phyloP scores from a whole-genome alignment of 2,113 vertebrate genomes.

The Amia ocellicauda region DNA sequence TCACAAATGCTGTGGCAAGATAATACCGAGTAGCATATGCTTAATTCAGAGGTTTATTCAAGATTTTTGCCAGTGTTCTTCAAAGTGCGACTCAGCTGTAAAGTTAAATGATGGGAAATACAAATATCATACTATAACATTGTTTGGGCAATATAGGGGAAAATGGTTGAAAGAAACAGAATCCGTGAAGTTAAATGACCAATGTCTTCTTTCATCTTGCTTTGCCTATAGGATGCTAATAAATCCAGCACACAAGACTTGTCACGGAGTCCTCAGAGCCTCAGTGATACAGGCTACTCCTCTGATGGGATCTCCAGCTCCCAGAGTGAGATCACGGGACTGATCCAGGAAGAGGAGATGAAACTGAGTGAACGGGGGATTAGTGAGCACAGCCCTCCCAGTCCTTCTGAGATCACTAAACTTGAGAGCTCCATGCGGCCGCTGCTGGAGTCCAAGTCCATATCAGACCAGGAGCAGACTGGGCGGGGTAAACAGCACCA shows the following conservation, averaged over 20 bases:
- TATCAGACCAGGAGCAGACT: conserved; percentile 44
- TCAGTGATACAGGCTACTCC: conserved; percentile 96
- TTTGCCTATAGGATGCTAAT: conserved; percentile 70
- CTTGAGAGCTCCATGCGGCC: conserved; percentile 85
- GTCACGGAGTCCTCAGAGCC: conserved; percentile 86
- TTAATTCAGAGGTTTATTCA: too few species aligned
- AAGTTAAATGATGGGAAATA: too few species aligned
- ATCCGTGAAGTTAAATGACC: too few species aligned
- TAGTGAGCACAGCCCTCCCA: conserved; percentile 68
- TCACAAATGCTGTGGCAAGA: too few species aligned
- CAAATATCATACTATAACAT: too few species aligned
- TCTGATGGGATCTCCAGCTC: conserved; percentile 94
- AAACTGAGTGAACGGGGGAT: conserved; percentile 82
- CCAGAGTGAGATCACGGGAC: conserved; percentile 88
- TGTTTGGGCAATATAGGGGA: too few species aligned
- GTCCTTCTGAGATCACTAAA: conserved; percentile 87
- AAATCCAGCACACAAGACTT: conserved; percentile 89
- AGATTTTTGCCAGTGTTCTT: too few species aligned
- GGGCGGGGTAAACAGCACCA: conserved; percentile 49
- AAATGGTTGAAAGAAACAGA: too few species aligned
- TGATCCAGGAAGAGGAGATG: conserved; percentile 84
- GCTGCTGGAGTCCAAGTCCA: conserved; percentile 72
- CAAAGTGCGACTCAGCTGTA: too few species aligned
- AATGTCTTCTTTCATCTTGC: conserved; percentile 25
- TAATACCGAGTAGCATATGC: too few species aligned